A percentile compares a stretch with the other conserved stretches of the same genome.
These are phyloP conservation scores for Brachypalpus laphriformis DNA, from an alignment of 2,888 invertebrate species.

Conservation along the genomic window DNA sequence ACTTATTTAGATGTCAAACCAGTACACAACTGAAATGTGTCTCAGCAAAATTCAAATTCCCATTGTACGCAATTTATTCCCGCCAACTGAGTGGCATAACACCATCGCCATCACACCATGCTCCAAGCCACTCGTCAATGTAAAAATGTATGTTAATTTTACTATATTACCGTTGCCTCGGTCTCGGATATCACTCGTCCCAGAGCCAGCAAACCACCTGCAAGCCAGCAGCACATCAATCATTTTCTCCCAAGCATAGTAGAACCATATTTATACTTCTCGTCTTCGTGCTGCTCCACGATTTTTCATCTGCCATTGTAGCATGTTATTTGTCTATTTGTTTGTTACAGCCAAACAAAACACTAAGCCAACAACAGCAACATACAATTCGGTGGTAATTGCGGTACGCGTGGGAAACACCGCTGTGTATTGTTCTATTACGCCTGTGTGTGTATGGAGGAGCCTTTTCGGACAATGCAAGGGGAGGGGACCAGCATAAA, in stretches of 20 bases:
- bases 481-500: not conserved
- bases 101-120: constrained; percentile 26
- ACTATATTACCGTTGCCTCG: constrained; percentile 50
- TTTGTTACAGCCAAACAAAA: constrained; percentile 67
- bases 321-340: constrained; percentile 71
- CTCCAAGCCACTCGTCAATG: constrained; percentile 58
- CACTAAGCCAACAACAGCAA: constrained; percentile 49
- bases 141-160: constrained; percentile 68
- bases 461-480: not conserved
- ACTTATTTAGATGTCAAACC: constrained; percentile 38
- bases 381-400: constrained; percentile 58
- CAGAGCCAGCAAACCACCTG: constrained; percentile 58
- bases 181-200: constrained; percentile 22
- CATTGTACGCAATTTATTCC: constrained; percentile 67
- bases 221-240: constrained; percentile 66
- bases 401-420: constrained; percentile 68
- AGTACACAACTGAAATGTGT: constrained; percentile 51
- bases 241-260: constrained; percentile 55
- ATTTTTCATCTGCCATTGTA: constrained; percentile 52
- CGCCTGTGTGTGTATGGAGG: not conserved
- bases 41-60: constrained; percentile 39
- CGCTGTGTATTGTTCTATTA: constrained; percentile 52
- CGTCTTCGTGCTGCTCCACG: constrained; percentile 22
- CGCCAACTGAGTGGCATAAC: constrained; percentile 57
- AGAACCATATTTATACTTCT: constrained; percentile 22